Base-by-base conservation (phyloP, 23 tunicate species). In the Trididemnum miniatum region DNA sequence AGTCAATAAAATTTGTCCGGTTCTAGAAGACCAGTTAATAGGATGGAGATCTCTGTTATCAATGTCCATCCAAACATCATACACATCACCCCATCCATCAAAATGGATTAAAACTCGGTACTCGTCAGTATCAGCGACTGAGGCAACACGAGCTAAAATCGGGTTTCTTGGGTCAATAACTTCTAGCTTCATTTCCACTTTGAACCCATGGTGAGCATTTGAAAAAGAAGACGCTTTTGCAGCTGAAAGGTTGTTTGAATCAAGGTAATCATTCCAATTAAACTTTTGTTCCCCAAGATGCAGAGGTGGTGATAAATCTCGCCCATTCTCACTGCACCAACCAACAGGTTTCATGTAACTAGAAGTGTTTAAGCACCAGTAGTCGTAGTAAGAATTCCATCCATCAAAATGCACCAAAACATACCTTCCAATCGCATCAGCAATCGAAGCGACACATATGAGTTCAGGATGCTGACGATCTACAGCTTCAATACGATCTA, bases 391-490 rank as follows among this genome's bases (percentile, higher is more conserved):
- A 39, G 89, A 51, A 35, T 82, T 83, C 97, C 97, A 91, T 1
- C 97, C 97, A 37, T 91, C 97, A 71, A 91, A 82, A 59, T 91
- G 97, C 9, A 91, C 69, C 28, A 91, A 57, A 34, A 91, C 36
- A n/a, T 36, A 54, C n/a, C 86, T 84, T 26, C 81, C 90, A 1
- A 91, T 80, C 33, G 69, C 69, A 82, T 91, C 90, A 44, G 77
- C 52, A 28, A 91, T 79, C n/a, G 97, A 77, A 12, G 97, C 97
- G 23, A 91, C 97, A 65, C 97, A 91, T 20, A 66, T 71, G 23
- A 91, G 67, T 54, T 86, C 80, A 36, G 90, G 76, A 76, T 86
- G 82, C 30, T 85, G 82, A 18, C 84, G 85, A 64, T 85, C 87
- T 15, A 85, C 78, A 3, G 97, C 97, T 77, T 91, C 97, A 26